A percentile compares a stretch with the other conserved stretches of the same genome.
These are phyloP conservation scores for Alouatta palliata DNA, from an alignment of 2,113 vertebrate genomes.

Conservation along the genomic window DNA sequence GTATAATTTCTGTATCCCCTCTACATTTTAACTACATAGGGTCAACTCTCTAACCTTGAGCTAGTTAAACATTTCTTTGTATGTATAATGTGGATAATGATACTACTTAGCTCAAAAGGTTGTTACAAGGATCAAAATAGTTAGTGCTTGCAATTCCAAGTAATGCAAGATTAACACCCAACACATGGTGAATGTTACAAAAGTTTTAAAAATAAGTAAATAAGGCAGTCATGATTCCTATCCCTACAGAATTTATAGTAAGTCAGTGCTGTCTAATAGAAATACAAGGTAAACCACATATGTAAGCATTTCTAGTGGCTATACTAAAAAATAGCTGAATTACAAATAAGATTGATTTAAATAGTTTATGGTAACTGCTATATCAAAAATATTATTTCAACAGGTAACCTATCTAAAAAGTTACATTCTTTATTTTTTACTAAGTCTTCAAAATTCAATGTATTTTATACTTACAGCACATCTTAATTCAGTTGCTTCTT, in stretches of 20 bases:
- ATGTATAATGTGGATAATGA: neutral
- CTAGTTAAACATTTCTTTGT: neutral
- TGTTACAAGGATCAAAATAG: neutral
- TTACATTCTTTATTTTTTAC: neutral
- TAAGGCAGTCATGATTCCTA: neutral
- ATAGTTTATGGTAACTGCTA: neutral
- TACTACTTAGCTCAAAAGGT: neutral
- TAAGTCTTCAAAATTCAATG: neutral
- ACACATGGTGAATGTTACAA: neutral
- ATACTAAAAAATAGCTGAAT: neutral
- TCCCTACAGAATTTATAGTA: neutral
- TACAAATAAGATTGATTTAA: constrained; percentile 7
- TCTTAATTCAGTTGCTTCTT: neutral
- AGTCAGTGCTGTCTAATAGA: neutral
- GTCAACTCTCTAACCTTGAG: neutral
- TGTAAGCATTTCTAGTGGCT: neutral
- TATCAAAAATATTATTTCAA: neutral
- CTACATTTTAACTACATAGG: neutral
- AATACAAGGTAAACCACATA: neutral
- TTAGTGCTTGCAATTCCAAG: neutral
- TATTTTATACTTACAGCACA: neutral
- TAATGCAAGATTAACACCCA: neutral
- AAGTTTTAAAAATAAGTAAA: neutral
- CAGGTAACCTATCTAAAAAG: neutral
- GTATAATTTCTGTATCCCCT: neutral